phyloP scores from a whole-genome alignment of 1,140 invertebrate genomes.

The Ips nitidus region DNA sequence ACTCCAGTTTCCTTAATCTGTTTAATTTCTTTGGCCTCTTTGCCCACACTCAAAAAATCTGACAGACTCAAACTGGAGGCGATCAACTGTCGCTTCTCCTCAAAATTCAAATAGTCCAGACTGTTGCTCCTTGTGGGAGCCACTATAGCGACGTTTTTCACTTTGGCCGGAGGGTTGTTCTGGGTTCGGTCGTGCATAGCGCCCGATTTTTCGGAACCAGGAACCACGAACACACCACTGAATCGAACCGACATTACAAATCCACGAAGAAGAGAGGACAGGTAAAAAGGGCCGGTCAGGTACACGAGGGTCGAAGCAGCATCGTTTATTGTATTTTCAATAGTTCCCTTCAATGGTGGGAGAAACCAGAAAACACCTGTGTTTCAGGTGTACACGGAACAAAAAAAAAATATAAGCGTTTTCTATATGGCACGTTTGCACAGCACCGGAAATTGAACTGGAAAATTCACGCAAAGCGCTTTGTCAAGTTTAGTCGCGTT shows the following conservation, averaged over 20 bases:
- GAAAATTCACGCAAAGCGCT: neutral
- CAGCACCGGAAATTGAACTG: neutral
- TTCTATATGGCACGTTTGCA: too few relatives aligned
- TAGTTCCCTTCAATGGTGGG: neutral
- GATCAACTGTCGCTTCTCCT: conserved; percentile 85
- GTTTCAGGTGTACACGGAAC: too few relatives aligned
- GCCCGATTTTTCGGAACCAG: conserved; percentile 35
- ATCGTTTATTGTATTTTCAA: too few relatives aligned
- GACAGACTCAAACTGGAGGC: conserved; percentile 83
- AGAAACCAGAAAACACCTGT: conserved; percentile 2
- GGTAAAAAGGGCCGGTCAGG: too few relatives aligned
- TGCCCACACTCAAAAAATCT: conserved; percentile 78
- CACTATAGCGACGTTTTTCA: conserved; percentile 65
- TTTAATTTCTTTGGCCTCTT: conserved; percentile 56
- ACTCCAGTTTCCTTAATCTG: conserved; percentile 50
- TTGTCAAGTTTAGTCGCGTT: too few relatives aligned
- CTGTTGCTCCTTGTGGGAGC: conserved; percentile 77
- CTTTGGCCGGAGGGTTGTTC: conserved; percentile 52
- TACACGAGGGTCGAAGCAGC: too few relatives aligned
- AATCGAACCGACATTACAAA: conserved; percentile 45
- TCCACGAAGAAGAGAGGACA: neutral
- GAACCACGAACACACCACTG: conserved; percentile 44
- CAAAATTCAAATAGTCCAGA: conserved; percentile 86
- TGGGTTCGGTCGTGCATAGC: conserved; percentile 48
- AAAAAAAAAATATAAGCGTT: too few relatives aligned